These are phyloP conservation scores for Zaprionus ghesquierei DNA, from an alignment of 1,140 invertebrate genomes.

Conservation along the genomic window DNA sequence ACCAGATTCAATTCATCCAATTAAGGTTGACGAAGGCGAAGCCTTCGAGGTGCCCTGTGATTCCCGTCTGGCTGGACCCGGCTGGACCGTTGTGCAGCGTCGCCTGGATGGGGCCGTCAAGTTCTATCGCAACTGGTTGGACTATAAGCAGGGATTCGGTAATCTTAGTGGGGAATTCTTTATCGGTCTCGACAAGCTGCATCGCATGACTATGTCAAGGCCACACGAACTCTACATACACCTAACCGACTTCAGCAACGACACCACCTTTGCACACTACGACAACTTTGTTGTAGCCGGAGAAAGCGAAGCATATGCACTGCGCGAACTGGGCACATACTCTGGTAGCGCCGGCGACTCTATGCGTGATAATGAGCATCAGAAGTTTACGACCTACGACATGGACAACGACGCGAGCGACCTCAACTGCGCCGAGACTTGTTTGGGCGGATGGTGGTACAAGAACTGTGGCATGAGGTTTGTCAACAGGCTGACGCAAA, in stretches of 20 bases:
- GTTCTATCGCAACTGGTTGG: constrained; percentile 43
- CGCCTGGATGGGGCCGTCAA: constrained; percentile 34
- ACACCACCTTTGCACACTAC: constrained; percentile 85
- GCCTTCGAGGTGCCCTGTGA: constrained; percentile 32
- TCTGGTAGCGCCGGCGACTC: constrained; percentile 87
- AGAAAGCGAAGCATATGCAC: constrained; percentile 86
- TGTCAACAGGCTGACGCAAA: constrained; percentile 1
- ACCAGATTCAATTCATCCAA: neutral
- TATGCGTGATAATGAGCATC: constrained; percentile 86
- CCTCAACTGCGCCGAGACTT: constrained; percentile 86
- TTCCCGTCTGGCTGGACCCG: constrained; percentile 1
- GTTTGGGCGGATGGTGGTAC: constrained; percentile 87
- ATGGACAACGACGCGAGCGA: constrained; percentile 87
- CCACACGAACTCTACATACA: constrained; percentile 83
- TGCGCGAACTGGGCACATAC: constrained; percentile 86
- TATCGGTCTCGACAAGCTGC: constrained; percentile 48
- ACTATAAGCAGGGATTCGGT: constrained; percentile 46
- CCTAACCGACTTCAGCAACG: constrained; percentile 85
- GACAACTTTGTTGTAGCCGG: constrained; percentile 85
- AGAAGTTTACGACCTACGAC: constrained; percentile 88
- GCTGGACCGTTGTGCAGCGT: constrained; percentile 48
- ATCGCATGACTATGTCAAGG: constrained; percentile 26
- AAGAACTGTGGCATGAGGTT: constrained; percentile 70
- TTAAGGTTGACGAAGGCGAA: constrained; percentile 12
- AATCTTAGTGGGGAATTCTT: constrained; percentile 49